These are phyloP conservation scores for Ypsolopha scabrella DNA, from an alignment of 2,888 invertebrate species.

Conservation along the genomic window DNA sequence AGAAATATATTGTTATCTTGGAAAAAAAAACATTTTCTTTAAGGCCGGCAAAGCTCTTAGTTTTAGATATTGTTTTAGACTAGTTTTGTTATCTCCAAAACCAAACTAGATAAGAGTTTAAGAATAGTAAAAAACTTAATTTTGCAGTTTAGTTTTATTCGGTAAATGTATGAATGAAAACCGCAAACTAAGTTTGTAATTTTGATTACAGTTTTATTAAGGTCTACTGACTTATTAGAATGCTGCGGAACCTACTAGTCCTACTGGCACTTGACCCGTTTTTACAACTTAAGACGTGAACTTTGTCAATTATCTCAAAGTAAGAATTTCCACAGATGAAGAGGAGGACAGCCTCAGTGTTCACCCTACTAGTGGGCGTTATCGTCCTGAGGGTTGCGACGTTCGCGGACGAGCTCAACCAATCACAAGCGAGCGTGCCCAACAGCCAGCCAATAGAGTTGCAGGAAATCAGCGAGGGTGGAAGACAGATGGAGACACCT, in stretches of 20 bases:
- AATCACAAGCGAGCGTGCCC: slow-evolving; percentile 25
- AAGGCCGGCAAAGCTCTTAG: too few species aligned
- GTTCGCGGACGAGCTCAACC: slow-evolving; percentile 19
- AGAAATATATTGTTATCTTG: too few species aligned
- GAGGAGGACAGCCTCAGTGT: slow-evolving; percentile 21
- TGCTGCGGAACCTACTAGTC: not conserved
- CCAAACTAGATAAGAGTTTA: too few species aligned
- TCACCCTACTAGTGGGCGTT: slow-evolving; percentile 45
- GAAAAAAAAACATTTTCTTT: too few species aligned
- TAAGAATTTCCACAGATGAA: slow-evolving; percentile 21
- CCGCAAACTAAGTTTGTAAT: too few species aligned
- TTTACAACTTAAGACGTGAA: not conserved
- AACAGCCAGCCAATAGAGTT: slow-evolving; percentile 29
- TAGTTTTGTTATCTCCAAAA: too few species aligned
- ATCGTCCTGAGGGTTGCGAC: slow-evolving; percentile 22
- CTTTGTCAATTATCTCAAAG: slow-evolving; percentile 6
- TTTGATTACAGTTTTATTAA: too few species aligned
- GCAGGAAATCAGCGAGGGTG: slow-evolving; percentile 18
- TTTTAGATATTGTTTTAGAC: too few species aligned
- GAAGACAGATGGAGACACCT: slow-evolving; percentile 37
- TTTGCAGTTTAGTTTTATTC: too few species aligned
- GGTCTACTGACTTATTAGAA: too few species aligned
- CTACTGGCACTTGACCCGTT: not conserved
- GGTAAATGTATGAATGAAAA: too few species aligned
- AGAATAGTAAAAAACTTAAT: too few species aligned